Evolutionary conservation across 2,888 invertebrate species (phyloP).

Genomic region (Mesorhabditis sp.): DNA sequence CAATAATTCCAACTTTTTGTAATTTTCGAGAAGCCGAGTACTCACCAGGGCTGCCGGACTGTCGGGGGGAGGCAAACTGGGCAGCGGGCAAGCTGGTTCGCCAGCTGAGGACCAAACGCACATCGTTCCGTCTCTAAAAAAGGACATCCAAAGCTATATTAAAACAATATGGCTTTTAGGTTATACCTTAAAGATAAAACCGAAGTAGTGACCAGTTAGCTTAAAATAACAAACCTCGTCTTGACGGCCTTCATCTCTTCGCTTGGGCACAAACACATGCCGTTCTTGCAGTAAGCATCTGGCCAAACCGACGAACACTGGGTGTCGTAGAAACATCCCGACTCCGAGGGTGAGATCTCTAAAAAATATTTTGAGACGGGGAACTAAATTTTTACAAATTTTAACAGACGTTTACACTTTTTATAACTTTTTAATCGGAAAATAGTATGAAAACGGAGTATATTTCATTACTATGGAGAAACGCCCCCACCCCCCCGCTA

Average conservation of each 20-base stretch:
- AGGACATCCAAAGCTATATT: background rate
- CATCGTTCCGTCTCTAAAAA: constrained; percentile 34
- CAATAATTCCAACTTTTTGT: background rate
- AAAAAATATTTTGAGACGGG: constrained; percentile 14
- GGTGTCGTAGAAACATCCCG: constrained; percentile 40
- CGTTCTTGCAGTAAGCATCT: constrained; percentile 32
- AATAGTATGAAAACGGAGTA: background rate
- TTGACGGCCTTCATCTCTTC: constrained; percentile 43
- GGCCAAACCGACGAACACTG: constrained; percentile 46
- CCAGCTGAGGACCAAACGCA: constrained; percentile 34
- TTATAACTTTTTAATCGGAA: background rate
- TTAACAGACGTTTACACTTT: background rate
- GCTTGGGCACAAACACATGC: constrained; percentile 34
- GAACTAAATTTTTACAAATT: background rate
- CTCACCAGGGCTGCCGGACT: constrained; percentile 34
- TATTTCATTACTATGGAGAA: no score
- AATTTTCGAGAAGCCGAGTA: background rate
- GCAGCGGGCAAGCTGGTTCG: constrained; percentile 39
- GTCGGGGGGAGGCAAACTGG: constrained; percentile 38
- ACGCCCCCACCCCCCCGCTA: background rate
- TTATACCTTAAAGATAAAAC: no score
- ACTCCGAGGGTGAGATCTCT: constrained; percentile 40
- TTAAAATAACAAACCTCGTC: constrained; percentile 24
- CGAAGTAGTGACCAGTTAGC: no score
- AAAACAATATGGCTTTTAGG: background rate